Evolutionary conservation across 2,113 vertebrate species (phyloP), one percentile per base, ranked within the genome.

Genomic region (Sebastes schlegelii): DNA sequence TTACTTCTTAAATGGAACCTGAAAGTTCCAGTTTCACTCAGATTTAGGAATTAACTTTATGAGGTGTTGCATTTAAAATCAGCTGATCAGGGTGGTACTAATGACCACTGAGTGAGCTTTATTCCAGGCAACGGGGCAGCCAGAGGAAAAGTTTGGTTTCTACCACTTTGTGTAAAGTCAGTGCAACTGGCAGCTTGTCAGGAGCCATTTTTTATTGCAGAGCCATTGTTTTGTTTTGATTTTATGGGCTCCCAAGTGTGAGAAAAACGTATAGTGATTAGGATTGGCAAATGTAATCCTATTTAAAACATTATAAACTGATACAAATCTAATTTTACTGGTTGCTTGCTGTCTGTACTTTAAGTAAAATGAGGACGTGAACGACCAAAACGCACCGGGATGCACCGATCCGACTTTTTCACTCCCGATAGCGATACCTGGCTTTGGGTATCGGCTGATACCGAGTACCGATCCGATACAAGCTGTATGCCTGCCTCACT

Each of bases 221-320:
- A 19, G 19, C 23, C 45, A 46, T 26, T 63, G 26, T 83, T 61
- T 74, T 81, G n/a, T 40, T 86, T 72, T 55, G 16, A 66, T 78
- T 74, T 66, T 8, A 48, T 49, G 70, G 54, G 49, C 2, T 23
- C 75, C 4, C 3, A 10, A 57, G 57, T 66, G n/a, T 55, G 69
- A 69, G 34, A 58, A 55, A 34, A 43, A 67, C 70, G 40, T 48
- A 54, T 26, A 21, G 34, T 16, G 42, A 57, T 72, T 64, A 64
- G 68, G 1, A 7, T 17, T 7, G 8, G 14, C 54, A 46, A 34
- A 26, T 60, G 13, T 21, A 51, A 69, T 69, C 54, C 5, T 48
- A 4, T 8, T 54, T 11, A 71, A 77, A 54, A 72, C 58, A 64
- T 80, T 21, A 34, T 5, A 46, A 64, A 48, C 49, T 34, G 34